Evolutionary conservation across 2,888 invertebrate species (phyloP), one percentile per base, ranked within the genome.

Genomic region (Thera obeliscata): DNA sequence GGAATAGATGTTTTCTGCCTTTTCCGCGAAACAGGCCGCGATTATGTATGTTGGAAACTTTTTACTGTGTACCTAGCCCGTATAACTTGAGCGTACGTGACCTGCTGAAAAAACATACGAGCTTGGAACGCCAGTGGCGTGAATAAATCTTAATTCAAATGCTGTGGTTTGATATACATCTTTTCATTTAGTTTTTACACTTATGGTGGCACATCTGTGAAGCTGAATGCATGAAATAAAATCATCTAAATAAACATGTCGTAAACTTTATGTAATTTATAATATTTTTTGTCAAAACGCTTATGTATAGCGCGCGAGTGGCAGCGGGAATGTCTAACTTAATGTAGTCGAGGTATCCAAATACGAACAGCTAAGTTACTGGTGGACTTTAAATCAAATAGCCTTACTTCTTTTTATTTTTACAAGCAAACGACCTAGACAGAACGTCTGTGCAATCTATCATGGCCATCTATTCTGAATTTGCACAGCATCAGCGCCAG

Each of bases 101-200:
- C 61, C 49, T 49, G 52, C 57, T 68, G 54, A 54, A 67, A 68
- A 64, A 68, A 56, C 58, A 62, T 48, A 54, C 57, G 57, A 57
- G 48, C 52, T 52, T 38, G 60, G 56, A 61, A 54, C 46, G 54
- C 41, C 49, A n/a, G 46, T 57, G 57, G 49, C 52, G 64, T 56
- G 67, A 64, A 68, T 64, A 68, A 68, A 68, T 64, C 56, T 68
- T 57, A 57, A 68, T 68, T 57, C 56, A 58, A 61, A 67, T 63
- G 61, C 49, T 49, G 61, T 52, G 61, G 58, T 64, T 61, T 68
- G 64, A 68, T 68, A 64, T 68, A 64, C 52, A 68, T 64, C 68
- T 68, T 54, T 50, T 58, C 49, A 64, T 64, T 59, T 46, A 57
- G 64, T 57, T 64, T 67, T 67, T 61, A n/a, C 49, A 49, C 46